Percentiles rank a stretch among this genome's conserved stretches.
These are phyloP conservation scores for Leptinotarsa peninsularis DNA, from an alignment of 2,888 invertebrate genomes.

Conservation along the genomic window DNA sequence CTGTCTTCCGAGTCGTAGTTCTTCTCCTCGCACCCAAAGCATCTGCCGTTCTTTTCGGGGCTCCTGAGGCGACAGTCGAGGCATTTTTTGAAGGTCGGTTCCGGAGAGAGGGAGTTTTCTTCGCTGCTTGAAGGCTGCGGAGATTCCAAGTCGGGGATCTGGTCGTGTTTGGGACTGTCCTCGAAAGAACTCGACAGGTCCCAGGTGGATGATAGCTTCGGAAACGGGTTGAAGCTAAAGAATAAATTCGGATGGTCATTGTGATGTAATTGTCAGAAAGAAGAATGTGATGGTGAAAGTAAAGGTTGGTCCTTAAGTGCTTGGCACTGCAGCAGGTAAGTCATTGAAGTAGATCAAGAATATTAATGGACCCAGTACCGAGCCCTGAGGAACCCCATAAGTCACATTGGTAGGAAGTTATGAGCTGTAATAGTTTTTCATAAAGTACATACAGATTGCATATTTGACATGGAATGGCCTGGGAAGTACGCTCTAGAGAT, in stretches of 20 bases:
- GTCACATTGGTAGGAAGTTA: too few species aligned
- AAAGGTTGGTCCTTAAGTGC: too few species aligned
- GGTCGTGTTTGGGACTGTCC: not conserved
- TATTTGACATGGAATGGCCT: too few species aligned
- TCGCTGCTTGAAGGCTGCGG: conserved; percentile 18
- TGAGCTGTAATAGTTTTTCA: too few species aligned
- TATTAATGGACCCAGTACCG: too few species aligned
- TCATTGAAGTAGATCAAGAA: too few species aligned
- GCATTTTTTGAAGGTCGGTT: conserved; percentile 16
- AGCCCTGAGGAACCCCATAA: too few species aligned
- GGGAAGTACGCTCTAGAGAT: too few species aligned
- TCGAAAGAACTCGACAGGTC: too few species aligned
- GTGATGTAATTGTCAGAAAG: not conserved
- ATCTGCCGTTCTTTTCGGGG: not conserved
- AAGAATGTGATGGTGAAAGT: too few species aligned
- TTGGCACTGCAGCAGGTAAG: too few species aligned
- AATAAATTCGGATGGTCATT: not conserved
- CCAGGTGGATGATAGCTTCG: not conserved
- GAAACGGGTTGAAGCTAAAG: not conserved
- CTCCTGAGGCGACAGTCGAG: not conserved
- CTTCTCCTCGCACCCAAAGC: not conserved
- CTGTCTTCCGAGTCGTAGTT: not conserved
- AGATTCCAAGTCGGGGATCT: not conserved
- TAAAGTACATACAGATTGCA: too few species aligned
- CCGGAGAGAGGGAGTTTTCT: conserved; percentile 10